Evolutionary conservation across 1,140 invertebrate species (phyloP).

Genomic region (Metaphire vulgaris): DNA sequence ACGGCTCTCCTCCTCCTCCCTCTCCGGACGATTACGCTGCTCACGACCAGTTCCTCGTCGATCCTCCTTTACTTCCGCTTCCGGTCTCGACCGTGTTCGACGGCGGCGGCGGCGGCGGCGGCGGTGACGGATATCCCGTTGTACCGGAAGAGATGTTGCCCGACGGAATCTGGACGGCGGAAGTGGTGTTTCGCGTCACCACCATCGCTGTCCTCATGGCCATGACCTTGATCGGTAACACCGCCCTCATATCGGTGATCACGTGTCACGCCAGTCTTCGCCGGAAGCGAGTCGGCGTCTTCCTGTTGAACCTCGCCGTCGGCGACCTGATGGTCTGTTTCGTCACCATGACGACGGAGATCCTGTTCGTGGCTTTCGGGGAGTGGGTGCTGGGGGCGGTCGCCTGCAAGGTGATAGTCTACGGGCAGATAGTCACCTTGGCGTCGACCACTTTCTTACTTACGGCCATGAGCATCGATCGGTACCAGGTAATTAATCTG

Average conservation of each 20-base stretch:
- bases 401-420: too few species aligned
- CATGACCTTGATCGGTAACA: constrained; percentile 39
- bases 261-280: constrained; percentile 35
- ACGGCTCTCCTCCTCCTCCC: too few species aligned
- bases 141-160: too few species aligned
- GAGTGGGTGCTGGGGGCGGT: constrained; percentile 49
- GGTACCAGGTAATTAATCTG: constrained; percentile 40
- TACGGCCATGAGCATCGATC: constrained; percentile 52
- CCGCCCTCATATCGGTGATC: constrained; percentile 38
- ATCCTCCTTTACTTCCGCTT: too few species aligned
- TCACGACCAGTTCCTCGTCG: too few species aligned
- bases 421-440: constrained; percentile 53
- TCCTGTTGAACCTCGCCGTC: constrained; percentile 35
- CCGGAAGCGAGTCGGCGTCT: constrained; percentile 39
- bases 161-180: too few species aligned
- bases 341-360: constrained; percentile 54
- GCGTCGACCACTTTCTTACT: constrained; percentile 52
- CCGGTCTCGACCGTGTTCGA: too few species aligned
- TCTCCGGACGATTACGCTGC: too few species aligned
- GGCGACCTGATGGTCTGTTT: constrained; percentile 53
- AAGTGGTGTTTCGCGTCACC: constrained; percentile 13
- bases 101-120: too few species aligned
- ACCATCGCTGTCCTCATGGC: constrained; percentile 21
- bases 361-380: constrained; percentile 51
- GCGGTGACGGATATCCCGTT: too few species aligned